Conservation (phyloP, 2,888 invertebrate species). For the Scaptomyza caliginosa region DNA sequence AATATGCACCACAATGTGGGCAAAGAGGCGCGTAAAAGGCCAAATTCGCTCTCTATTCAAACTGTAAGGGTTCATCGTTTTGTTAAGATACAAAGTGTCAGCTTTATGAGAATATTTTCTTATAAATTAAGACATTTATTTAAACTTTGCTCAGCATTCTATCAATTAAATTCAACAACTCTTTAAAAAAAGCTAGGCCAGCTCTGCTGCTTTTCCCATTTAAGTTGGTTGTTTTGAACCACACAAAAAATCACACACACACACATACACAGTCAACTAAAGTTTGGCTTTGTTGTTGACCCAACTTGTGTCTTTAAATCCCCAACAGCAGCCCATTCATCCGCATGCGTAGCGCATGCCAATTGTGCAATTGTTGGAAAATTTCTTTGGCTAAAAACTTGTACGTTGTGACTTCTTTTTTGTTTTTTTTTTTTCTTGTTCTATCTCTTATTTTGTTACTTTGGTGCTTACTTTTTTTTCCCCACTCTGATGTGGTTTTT, state of each 20-base stretch:
- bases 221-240: neutral
- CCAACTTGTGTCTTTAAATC: slow-evolving; percentile 40
- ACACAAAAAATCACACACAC: neutral
- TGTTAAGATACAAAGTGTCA: no score
- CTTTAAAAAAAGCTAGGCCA: neutral
- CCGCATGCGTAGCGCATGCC: slow-evolving; percentile 74
- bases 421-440: no score
- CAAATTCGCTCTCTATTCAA: neutral
- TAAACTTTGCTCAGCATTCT: no score
- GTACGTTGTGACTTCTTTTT: slow-evolving; percentile 65
- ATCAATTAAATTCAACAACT: neutral
- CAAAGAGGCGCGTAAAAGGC: neutral
- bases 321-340: slow-evolving; percentile 51
- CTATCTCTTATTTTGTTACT: slow-evolving; percentile 26
- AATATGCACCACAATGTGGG: slow-evolving; percentile 7
- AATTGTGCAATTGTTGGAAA: slow-evolving; percentile 77
- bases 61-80: neutral
- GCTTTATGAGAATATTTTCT: no score
- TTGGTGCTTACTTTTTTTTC: slow-evolving; percentile 16
- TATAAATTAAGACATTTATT: no score
- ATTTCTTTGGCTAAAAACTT: slow-evolving; percentile 67
- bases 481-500: slow-evolving; percentile 34
- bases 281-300: slow-evolving; percentile 38
- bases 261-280: neutral
- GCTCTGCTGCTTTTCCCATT: neutral